These are phyloP conservation scores for Cotesia chilonis DNA, from an alignment of 1,140 invertebrate genomes.

Conservation along the genomic window DNA sequence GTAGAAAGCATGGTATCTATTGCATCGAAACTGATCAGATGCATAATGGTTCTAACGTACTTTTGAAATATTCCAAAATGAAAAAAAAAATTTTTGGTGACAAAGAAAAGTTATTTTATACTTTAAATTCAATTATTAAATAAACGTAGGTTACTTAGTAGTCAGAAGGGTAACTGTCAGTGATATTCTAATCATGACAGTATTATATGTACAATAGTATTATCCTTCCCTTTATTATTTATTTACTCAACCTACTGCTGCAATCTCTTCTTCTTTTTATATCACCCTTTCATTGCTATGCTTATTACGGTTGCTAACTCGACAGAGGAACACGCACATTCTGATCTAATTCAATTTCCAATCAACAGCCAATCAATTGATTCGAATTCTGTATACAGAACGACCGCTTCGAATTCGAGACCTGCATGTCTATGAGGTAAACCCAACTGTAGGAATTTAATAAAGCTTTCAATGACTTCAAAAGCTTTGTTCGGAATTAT, in stretches of 20 bases:
- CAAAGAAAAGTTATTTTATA: neutral
- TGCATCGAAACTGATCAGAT: too few relatives aligned
- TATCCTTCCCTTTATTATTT: slow-evolving; percentile 37
- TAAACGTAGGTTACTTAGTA: neutral
- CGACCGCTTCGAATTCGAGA: slow-evolving; percentile 51
- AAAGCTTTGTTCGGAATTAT: slow-evolving; percentile 6
- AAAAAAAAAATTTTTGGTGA: too few relatives aligned
- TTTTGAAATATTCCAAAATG: too few relatives aligned
- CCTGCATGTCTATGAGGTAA: slow-evolving; percentile 60
- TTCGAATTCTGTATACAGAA: slow-evolving; percentile 67
- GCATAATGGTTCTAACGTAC: too few relatives aligned
- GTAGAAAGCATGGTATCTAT: too few relatives aligned
- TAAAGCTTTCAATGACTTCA: slow-evolving; percentile 6
- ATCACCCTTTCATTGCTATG: slow-evolving; percentile 7
- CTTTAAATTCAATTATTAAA: slow-evolving; percentile 32
- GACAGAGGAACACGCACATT: slow-evolving; percentile 62
- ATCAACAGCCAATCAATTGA: slow-evolving; percentile 71
- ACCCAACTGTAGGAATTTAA: neutral
- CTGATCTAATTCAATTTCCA: slow-evolving; percentile 70
- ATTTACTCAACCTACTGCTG: too few relatives aligned
- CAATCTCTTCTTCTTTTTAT: slow-evolving; percentile 6
- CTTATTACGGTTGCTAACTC: neutral
- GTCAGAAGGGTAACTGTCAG: slow-evolving; percentile 52
- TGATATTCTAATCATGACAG: slow-evolving; percentile 59
- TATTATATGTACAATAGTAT: slow-evolving; percentile 49